A percentile compares a stretch with the other conserved stretches of the same genome.
Conservation (phyloP, 1,140 invertebrate genomes). For the Caerostris darwini region DNA sequence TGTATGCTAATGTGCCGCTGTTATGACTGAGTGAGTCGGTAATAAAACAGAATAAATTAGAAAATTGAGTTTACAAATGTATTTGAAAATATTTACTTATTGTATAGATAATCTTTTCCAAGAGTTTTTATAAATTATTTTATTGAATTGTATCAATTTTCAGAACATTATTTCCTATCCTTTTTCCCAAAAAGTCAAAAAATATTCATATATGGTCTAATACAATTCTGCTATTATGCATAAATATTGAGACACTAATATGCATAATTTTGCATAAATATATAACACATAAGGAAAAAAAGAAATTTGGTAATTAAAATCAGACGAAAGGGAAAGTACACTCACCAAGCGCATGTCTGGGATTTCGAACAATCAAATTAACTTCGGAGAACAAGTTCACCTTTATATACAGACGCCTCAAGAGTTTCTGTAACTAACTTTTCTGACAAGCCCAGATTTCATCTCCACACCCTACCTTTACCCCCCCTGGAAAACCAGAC, state of each 20-base stretch:
- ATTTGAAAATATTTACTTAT: too few species aligned
- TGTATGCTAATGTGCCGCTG: too few species aligned
- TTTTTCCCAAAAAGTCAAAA: background rate
- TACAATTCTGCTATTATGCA: background rate
- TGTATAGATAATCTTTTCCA: too few species aligned
- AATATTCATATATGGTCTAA: background rate
- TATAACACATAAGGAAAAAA: background rate
- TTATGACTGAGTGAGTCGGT: too few species aligned
- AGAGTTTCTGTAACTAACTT: background rate
- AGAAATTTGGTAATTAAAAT: background rate
- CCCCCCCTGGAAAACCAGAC: slow-evolving; percentile 37
- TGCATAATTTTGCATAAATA: background rate
- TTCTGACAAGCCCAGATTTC: background rate
- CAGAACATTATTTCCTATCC: too few species aligned
- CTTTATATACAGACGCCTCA: slow-evolving; percentile 43
- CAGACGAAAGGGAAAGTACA: background rate
- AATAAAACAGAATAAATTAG: too few species aligned
- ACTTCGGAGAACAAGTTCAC: slow-evolving; percentile 11
- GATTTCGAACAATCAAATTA: background rate
- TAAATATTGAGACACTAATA: background rate
- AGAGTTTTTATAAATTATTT: too few species aligned
- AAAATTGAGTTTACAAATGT: too few species aligned
- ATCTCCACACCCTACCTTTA: slow-evolving; percentile 1
- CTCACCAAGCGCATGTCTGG: slow-evolving; percentile 44
- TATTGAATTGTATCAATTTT: too few species aligned